Evolutionary conservation across 2,888 invertebrate species (phyloP), one percentile per base, ranked within the genome.

Genomic region (Chironomus riparius): DNA sequence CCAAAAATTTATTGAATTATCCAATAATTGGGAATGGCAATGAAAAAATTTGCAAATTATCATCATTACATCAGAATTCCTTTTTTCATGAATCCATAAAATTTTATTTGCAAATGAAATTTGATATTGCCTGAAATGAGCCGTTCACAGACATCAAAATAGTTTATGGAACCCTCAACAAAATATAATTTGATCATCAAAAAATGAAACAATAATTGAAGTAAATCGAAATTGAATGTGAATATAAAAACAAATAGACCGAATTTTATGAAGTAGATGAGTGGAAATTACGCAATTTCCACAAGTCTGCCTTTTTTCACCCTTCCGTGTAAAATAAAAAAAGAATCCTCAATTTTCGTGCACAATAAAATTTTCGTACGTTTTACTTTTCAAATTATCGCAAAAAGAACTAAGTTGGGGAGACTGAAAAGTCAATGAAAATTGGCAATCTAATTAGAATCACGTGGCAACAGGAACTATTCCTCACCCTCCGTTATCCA

Each of bases 221-320:
- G 56, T 56, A 56, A 56, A 65, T 65, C 65, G 65, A 65, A 65
- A 21, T 21, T 21, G 65, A 65, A 65, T 65, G 65, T 65, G 65
- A 65, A 65, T 65, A 65, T 65, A 65, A 65, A 65, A 65, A 65
- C 65, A 65, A 65, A 65, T 65, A 65, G 65, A 65, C 65, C 65
- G 56, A 56, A 56, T 65, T 21, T 65, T 65, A 65, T 56, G 56
- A 56, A 15, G n/a, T 18, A 56, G 18, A 65, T 21, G 24, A 21
- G 65, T 65, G 24, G 21, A 65, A 65, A 24, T 24, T 21, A 65
- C 65, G 22, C 22, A 24, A 65, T 24, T 24, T 21, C n/a, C 15
- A 15, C n/a, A 56, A 56, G 56, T 56, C 18, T 62, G 62, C 62
- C 22, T 18, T 21, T 62, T 62, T 62, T 65, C 21, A 65, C 65